Base-by-base conservation (phyloP, 2,797 vertebrate genomes). In the Pristis pectinata region DNA sequence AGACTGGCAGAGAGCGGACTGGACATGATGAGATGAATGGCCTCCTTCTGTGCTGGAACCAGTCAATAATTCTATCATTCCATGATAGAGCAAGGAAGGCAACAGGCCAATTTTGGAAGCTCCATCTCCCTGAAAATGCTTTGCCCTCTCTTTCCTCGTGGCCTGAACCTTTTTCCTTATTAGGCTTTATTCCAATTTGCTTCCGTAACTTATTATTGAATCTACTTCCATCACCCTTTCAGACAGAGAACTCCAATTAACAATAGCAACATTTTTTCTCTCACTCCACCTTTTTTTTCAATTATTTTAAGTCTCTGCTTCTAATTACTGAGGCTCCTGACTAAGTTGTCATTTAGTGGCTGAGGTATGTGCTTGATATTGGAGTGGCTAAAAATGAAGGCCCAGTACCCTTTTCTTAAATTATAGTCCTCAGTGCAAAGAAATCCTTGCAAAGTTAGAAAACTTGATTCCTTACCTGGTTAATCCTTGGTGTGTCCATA, bases 401-500 rank as follows among this genome's bases (percentile, higher is more conserved):
- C 17, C n/a, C 7, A 41, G n/a, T 37, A 41, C 17, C 59, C 64
- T 67, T 22, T 67, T 37, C 61, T 41, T 41, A 64, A 41, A 67
- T 67, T 72, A 72, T 5, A 72, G 24, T 72, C 6, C 70, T 72
- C 22, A 72, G 70, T 41, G 8, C 56, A 91, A 91, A n/a, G 4
- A 91, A 64, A 64, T 22, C n/a, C 19, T 91, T n/a, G 19, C 19
- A n/a, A 37, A 79, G n/a, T 67, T 30, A 22, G 7, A 91, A 91
- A 91, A 91, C 13, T 87, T 1, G 53, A n/a, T n/a, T 2, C 8
- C 87, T 91, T 64, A 91, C 87, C 87, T 64, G 61, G 19, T 91
- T 91, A 67, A 67, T 91, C 59, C 34, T 91, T 91, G 87, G 87
- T 24, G 59, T 91, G 37, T 91, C 87, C 87, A 91, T 91, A 41